Evolutionary conservation across 1,140 invertebrate genomes (phyloP), one percentile per base, ranked within the genome.

Genomic region (Hylaeus anthracinus): DNA sequence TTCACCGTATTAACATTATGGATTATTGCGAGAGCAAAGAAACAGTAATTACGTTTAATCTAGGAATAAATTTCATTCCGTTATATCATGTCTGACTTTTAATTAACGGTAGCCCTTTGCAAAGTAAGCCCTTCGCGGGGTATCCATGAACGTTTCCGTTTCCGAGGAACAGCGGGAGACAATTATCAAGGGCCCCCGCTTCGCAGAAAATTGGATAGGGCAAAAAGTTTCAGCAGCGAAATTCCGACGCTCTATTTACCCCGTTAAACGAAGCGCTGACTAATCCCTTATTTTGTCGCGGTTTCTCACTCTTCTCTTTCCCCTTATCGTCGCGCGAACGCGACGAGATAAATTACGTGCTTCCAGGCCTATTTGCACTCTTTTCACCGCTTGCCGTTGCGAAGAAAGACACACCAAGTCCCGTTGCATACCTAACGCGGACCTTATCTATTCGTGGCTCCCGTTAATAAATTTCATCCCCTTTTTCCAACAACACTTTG

Each of bases 361-460:
- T 51, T 5, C 48, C 61, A 58, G 37, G 14, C 15, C 41, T 63
- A 56, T 73, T 79, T 73, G 37, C 61, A n/a, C 61, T 72, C 61
- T 66, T 79, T 73, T 41, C 55, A 70, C 6, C 63, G 15, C 6
- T 15, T 3, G 9, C 3, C 3, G 3, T 6, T n/a, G 6, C 43
- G 26, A 60, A 15, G 51, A 69, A 58, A 48, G 74, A 70, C 55
- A 41, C 58, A 26, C 12, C n/a, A 10, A n/a, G 15, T 37, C 58
- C 48, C 61, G 6, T 75, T 53, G 53, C 64, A 58, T 51, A 67
- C 41, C 2, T 45, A 55, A 37, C 3, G 14, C 15, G 5, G 12
- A 3, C 53, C 26, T 74, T 80, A 74, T 75, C 72, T 80, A 75
- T 80, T 75, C 72, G 65, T 69, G 64, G 72, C 56, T 43, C 8